A percentile compares a stretch with the other conserved stretches of the same genome.
Conservation (phyloP, 1,140 invertebrate genomes). For the Hyles euphorbiae region DNA sequence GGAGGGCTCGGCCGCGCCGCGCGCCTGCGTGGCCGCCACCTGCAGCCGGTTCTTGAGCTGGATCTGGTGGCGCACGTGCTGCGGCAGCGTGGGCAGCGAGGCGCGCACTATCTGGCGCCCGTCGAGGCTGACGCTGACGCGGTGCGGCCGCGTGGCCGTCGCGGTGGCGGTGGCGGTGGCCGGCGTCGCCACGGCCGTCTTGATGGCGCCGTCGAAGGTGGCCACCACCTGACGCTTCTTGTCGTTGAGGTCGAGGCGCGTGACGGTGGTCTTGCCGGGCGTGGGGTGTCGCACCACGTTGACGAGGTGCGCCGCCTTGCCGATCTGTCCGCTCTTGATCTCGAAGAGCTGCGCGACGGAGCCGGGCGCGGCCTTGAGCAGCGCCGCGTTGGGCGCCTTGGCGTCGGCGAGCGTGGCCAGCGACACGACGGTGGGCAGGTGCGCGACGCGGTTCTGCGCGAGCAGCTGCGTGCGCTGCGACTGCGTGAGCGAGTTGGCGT, state of each 20-base stretch:
- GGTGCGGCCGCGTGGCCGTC: constrained; percentile 30
- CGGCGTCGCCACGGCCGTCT: constrained; percentile 28
- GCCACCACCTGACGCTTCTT: constrained; percentile 42
- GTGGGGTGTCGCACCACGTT: constrained; percentile 54
- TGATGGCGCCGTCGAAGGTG: constrained; percentile 35
- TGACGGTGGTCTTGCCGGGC: constrained; percentile 34
- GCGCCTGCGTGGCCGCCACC: constrained; percentile 23
- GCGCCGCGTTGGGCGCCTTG: constrained; percentile 32
- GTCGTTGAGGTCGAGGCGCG: constrained; percentile 38
- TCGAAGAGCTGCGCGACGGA: constrained; percentile 59
- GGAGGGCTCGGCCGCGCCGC: constrained; percentile 32
- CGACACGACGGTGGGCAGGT: constrained; percentile 48
- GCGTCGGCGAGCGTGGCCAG: constrained; percentile 45
- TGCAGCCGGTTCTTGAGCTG: constrained; percentile 51
- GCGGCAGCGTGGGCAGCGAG: constrained; percentile 33
- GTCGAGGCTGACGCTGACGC: constrained; percentile 43
- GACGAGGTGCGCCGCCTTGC: constrained; percentile 52
- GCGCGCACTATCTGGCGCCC: constrained; percentile 44
- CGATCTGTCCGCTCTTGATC: constrained; percentile 52
- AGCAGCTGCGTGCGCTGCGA: constrained; percentile 49
- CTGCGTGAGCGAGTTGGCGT: constrained; percentile 54
- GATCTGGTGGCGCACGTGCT: constrained; percentile 45
- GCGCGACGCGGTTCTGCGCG: constrained; percentile 42
- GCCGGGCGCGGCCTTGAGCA: constrained; percentile 48
- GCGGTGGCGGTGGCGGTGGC: constrained; percentile 9